Evolutionary conservation across 1,140 invertebrate genomes (phyloP), one percentile per base, ranked within the genome.

Genomic region (Pteromalus puparum): DNA sequence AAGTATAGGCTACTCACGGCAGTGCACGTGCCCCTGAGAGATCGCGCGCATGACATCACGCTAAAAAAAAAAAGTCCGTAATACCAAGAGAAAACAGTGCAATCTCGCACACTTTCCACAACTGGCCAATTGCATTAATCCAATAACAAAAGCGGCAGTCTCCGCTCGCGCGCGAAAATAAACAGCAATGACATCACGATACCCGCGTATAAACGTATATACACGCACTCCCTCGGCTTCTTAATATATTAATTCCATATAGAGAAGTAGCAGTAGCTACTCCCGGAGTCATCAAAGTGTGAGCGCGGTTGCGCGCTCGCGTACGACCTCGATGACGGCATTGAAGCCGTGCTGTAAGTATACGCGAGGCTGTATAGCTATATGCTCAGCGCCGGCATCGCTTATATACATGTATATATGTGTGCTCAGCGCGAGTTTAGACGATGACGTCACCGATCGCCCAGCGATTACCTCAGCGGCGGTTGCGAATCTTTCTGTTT

Each of bases 391-490:
- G 61, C 30, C 46, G 53, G 53, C 21, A 61, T n/a, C 53, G 53
- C 5, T n/a, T n/a, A 30, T 61, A 46, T 81, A 34, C 15, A 73
- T 73, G 38, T 9, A 46, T n/a, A 67, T 70, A 26, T 42, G 34
- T 72, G 65, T 46, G 67, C 70, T 86, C 85, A 53, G 82, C 82
- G 85, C 88, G 87, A 81, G 84, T 87, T 90, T 89, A 88, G 88
- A 89, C 89, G 87, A 34, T 90, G 90, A 91, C 88, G 89, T 90
- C 90, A 91, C 46, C 86, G 87, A 89, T 87, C 82, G 85, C 83
- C 88, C 28, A 84, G 42, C 87, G 84, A 88, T 90, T 90, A 89
- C 83, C 82, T 89, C 87, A 88, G 26, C 81, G 48, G 12, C 74
- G 0, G 74, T 21, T 9, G 74, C 38, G 38, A 72, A 72, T 72